Conservation (phyloP, 1,140 invertebrate species). For the Papilio dardanus region DNA sequence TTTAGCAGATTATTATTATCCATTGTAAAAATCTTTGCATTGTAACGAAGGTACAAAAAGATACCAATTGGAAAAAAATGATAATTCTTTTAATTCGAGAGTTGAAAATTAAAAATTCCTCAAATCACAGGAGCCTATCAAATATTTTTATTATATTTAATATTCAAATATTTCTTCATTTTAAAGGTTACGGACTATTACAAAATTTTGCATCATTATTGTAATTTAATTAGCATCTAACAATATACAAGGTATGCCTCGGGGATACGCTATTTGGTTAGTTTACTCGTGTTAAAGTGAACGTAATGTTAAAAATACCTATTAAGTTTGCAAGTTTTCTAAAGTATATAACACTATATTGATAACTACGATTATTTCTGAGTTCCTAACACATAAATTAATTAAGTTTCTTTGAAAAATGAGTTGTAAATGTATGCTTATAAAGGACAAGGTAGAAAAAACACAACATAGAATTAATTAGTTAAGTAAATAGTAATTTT, state of each 20-base stretch:
- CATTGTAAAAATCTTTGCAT: not conserved
- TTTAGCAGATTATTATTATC: conserved; percentile 2
- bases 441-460: not conserved
- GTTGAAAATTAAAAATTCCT: not conserved
- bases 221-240: not conserved
- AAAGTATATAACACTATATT: no score
- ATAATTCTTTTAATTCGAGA: not conserved
- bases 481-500: not conserved
- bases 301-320: not conserved
- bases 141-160: not conserved
- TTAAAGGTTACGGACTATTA: not conserved
- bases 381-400: no score
- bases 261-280: no score
- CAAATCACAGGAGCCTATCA: not conserved
- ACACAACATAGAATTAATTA: not conserved
- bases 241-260: not conserved
- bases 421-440: not conserved
- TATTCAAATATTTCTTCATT: conserved; percentile 4
- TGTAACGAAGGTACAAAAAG: not conserved
- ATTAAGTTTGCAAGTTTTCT: no score
- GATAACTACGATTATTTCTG: no score
- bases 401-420: no score
- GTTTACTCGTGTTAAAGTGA: no score
- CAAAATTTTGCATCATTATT: not conserved
- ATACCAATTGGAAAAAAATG: not conserved